These are phyloP conservation scores for Chelon auratus DNA, from an alignment of 2,797 vertebrate genomes.

Conservation along the genomic window DNA sequence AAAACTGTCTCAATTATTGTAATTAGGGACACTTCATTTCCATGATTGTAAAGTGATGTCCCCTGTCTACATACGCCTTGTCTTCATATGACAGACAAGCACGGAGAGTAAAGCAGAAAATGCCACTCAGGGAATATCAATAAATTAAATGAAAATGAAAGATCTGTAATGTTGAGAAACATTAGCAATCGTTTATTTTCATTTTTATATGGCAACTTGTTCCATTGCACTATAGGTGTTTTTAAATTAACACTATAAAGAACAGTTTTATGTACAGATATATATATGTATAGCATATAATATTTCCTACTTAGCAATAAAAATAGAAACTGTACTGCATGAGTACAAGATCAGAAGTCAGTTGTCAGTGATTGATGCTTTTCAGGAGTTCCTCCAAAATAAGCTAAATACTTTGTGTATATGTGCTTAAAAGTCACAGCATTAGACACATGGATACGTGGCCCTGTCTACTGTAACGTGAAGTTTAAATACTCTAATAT, in stretches of 20 bases:
- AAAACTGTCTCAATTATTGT: no score
- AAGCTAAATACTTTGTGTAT: not conserved
- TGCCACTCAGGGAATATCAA: no score
- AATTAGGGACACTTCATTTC: no score
- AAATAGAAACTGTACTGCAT: not conserved
- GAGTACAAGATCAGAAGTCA: not conserved
- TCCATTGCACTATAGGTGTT: not conserved
- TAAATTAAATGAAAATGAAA: no score
- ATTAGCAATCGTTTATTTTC: not conserved
- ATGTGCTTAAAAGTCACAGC: not conserved
- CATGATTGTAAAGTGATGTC: no score
- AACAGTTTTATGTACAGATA: not conserved
- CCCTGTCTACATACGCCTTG: no score
- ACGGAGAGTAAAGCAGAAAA: no score
- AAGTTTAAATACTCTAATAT: conserved; percentile 3
- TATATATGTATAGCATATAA: not conserved
- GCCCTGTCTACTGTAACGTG: not conserved
- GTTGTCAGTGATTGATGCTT: not conserved
- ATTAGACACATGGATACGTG: not conserved
- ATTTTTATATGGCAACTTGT: not conserved
- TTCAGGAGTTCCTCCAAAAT: not conserved
- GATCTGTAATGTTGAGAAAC: not conserved
- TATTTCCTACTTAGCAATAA: no score
- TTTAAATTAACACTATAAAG: not conserved
- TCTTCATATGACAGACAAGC: no score